Base-by-base conservation (phyloP, 2,888 invertebrate species). In the Gnatocerus cornutus region DNA sequence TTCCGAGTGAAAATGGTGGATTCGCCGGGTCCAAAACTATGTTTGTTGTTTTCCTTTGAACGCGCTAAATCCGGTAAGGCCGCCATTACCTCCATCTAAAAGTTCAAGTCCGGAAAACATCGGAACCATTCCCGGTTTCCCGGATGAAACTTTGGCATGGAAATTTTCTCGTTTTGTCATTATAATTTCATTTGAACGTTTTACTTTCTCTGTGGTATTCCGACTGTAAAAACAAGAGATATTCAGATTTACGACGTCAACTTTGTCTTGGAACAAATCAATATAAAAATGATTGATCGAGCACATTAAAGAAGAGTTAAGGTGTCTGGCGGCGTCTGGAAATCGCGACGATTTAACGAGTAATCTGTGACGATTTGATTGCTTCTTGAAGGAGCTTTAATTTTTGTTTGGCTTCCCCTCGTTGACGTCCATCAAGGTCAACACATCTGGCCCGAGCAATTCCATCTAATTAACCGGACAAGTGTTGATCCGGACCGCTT, bases 391-490 rank as follows among this genome's bases (percentile, higher is more conserved):
- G 29, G 3, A 6, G 27, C 7, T 27, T 50, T 29, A 14, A 21
- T 50, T 50, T 29, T 13, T 14, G 37, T 53, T 53, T 37, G 14
- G 21, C 53, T 14, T 33, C 53, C 21, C 27, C 29, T 21, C n/a
- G 21, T 58, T 55, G 53, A 55, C 45, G 43, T 55, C 43, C 45
- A 30, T 43, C 64, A 64, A 64, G 64, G 64, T 55, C 64, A 16
- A 12, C 46, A 50, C 53, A 63, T 63, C 52, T 52, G 52, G 16
- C 41, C 41, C 50, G 52, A 63, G 39, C 43, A 65, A 65, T 65
- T 58, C 56, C 37, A 37, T 65, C 56, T 48, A 58, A 65, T 66
- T 58, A 58, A 58, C 48, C 39, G 58, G 58, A 66, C 66, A 66
- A 66, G 58, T 66, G 58, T 58, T 65, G 45, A 65, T 55, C 30